phyloP scores from a whole-genome alignment of 2,797 vertebrate genomes.

The Chaetodon trifasciatus region DNA sequence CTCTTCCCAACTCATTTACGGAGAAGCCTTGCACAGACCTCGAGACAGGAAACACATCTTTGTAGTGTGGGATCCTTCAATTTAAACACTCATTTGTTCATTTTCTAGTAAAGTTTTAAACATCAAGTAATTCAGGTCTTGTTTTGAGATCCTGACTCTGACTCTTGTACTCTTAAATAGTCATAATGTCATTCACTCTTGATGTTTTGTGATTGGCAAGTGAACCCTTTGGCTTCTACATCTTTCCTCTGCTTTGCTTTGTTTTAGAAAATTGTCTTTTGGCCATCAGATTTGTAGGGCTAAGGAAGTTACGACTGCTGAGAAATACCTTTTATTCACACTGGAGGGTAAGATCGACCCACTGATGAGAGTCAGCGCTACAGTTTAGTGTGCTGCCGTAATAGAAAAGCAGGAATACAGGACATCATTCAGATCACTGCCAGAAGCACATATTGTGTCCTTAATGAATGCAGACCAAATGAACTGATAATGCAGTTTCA shows the following conservation, averaged over 20 bases:
- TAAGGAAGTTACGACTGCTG: background rate
- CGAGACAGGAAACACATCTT: background rate
- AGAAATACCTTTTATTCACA: background rate
- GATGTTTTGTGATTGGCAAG: background rate
- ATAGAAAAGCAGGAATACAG: constrained; percentile 8
- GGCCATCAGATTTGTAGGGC: background rate
- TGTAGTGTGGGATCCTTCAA: background rate
- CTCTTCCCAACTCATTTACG: background rate
- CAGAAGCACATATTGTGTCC: background rate
- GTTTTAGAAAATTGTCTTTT: background rate
- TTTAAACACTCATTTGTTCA: background rate
- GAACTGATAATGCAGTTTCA: constrained; percentile 21
- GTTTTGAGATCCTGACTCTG: background rate
- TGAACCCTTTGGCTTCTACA: background rate
- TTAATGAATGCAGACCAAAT: constrained; percentile 39
- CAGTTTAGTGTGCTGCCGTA: constrained; percentile 7
- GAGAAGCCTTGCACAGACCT: background rate
- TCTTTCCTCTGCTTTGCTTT: background rate
- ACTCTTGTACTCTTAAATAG: background rate
- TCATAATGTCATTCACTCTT: background rate
- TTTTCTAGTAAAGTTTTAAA: background rate
- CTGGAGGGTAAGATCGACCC: background rate
- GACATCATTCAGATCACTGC: constrained; percentile 22
- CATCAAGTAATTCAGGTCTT: background rate
- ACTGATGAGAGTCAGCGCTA: background rate